Evolutionary conservation across 2,113 vertebrate species (phyloP), one percentile per base, ranked within the genome.

Genomic region (Chaetorhynchus papuensis): DNA sequence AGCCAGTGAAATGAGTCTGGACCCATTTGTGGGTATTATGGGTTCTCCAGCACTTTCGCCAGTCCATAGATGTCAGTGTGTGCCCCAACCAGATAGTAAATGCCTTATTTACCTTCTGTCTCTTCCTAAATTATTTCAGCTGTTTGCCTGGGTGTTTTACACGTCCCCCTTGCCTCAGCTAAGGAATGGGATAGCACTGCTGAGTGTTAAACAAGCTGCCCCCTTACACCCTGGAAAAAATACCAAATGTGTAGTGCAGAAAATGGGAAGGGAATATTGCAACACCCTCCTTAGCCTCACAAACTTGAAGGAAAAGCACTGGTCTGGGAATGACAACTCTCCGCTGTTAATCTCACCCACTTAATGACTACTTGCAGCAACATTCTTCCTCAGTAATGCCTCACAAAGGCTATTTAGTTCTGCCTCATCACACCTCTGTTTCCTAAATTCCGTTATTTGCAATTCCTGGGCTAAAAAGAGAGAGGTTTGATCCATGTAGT

Each of bases 361-460:
- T 84, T 94, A 89, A 87, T 69, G 66, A 77, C 77, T 91, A 64
- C 53, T 72, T 85, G 57, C 54, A 90, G 50, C 42, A 95, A 70
- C 59, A 80, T 87, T 87, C 47, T 61, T 89, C 50, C 49, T 79
- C 42, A 33, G 61, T 50, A 93, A 72, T 80, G 75, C 8, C 63
- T 94, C 89, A 54, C 23, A 87, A 65, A 79, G 65, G 49, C 57
- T 96, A 30, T 83, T 96, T 95, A 93, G 84, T 96, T 95, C 89
- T 93, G 89, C 63, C 57, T 94, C 84, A 95, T 93, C 82, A 87
- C 70, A 83, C 30, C 13, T 68, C 60, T 74, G 74, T 84, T 91
- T 93, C 59, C 54, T 90, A 87, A 91, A 95, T 87, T 66, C 50
- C 50, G 66, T 93, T 85, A 94, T 83, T 85, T 93, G 50, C 50